Conservation (phyloP, 1,140 invertebrate genomes). For the Sycophila sp. region DNA sequence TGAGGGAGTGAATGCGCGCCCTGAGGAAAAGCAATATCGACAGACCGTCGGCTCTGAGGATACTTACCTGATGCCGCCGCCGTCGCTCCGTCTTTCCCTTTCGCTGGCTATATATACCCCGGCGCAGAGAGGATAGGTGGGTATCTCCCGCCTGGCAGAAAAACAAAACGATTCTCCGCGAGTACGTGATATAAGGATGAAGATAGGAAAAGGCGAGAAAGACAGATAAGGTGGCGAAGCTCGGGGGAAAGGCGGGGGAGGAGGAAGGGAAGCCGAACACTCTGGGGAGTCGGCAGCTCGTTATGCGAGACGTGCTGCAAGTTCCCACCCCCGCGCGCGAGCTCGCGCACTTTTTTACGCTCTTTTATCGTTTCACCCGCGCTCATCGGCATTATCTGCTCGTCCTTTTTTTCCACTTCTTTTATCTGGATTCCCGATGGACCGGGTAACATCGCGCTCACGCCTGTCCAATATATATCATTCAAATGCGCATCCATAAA, state of each 20-base stretch:
- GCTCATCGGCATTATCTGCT: neutral
- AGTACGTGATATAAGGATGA: conserved; percentile 41
- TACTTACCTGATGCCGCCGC: conserved; percentile 28
- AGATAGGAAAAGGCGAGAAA: conserved; percentile 38
- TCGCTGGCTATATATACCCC: neutral
- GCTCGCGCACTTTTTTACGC: conserved; percentile 36
- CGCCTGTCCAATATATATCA: neutral
- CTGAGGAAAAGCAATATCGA: conserved; percentile 46
- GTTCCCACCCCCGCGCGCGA: conserved; percentile 47
- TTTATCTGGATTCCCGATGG: conserved; percentile 11
- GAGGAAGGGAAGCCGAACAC: conserved; percentile 54
- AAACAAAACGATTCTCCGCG: conserved; percentile 54
- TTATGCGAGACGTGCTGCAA: conserved; percentile 61
- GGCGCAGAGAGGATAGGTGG: conserved; percentile 17
- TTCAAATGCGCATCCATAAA: neutral
- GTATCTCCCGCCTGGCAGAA: conserved; percentile 46
- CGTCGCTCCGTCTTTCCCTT: neutral
- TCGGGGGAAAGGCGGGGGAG: neutral
- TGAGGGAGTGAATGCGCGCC: neutral
- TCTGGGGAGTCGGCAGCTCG: conserved; percentile 63
- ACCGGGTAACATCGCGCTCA: conserved; percentile 46
- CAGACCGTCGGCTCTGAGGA: conserved; percentile 17
- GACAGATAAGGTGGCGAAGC: conserved; percentile 36
- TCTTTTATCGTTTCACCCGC: conserved; percentile 7
- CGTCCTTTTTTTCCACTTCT: conserved; percentile 24